Evolutionary conservation across 2,888 invertebrate species (phyloP).

Genomic region (Thysanoteuthis rhombus): DNA sequence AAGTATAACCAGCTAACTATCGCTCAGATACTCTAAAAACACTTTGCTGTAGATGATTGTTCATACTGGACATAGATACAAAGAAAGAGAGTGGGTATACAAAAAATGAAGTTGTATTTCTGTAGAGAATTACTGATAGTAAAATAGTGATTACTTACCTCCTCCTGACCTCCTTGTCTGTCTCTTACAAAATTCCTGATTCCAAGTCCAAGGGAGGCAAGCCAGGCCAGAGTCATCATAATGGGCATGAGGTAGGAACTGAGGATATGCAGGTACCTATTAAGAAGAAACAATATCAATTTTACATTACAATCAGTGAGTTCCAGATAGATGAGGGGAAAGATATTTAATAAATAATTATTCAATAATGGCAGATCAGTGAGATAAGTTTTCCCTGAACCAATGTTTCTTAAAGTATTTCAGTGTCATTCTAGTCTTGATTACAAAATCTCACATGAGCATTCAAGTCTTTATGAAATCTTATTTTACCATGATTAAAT

Average conservation of each 20-base stretch:
- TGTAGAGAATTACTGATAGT: background rate
- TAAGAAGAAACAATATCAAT: constrained; percentile 29
- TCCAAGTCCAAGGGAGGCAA: constrained; percentile 65
- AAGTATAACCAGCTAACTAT: too few relatives aligned
- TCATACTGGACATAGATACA: too few relatives aligned
- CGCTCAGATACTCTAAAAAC: too few relatives aligned
- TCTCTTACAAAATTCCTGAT: constrained; percentile 66
- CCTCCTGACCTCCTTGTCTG: constrained; percentile 66
- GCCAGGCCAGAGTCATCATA: constrained; percentile 67
- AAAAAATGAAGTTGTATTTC: background rate
- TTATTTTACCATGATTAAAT: too few relatives aligned
- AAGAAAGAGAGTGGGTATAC: background rate
- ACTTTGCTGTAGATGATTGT: too few relatives aligned
- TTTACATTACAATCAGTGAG: background rate
- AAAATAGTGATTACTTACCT: constrained; percentile 49
- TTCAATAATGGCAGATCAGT: too few relatives aligned
- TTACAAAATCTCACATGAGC: too few relatives aligned
- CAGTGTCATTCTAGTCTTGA: too few relatives aligned
- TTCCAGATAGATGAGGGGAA: too few relatives aligned
- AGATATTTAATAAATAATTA: too few relatives aligned
- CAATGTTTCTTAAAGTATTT: background rate
- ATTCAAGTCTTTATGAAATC: too few relatives aligned
- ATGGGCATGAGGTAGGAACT: constrained; percentile 64
- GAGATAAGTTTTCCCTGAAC: background rate
- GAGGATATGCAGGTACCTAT: constrained; percentile 61